These are phyloP conservation scores for Colletes collaris DNA, from an alignment of 2,888 invertebrate species.

Conservation along the genomic window DNA sequence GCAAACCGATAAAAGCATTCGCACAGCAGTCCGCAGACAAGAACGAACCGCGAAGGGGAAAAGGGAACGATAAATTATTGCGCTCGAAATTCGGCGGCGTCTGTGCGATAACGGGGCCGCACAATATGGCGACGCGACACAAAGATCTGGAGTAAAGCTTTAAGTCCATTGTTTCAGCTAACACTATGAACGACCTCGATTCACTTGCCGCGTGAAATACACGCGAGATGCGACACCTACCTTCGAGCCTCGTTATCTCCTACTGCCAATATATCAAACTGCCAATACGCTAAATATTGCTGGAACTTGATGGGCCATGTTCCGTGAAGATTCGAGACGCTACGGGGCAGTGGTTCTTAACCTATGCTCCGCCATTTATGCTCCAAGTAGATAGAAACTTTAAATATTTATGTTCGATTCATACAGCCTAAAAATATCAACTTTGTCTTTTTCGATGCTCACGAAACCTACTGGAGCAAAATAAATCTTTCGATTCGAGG, in stretches of 20 bases:
- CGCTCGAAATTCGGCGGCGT: conserved; percentile 36
- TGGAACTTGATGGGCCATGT: conserved; percentile 1
- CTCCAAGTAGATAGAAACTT: too few species aligned
- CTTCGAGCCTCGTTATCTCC: conserved; percentile 45
- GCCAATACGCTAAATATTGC: conserved; percentile 32
- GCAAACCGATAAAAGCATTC: conserved; percentile 41
- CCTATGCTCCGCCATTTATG: too few species aligned
- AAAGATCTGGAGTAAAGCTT: conserved; percentile 36
- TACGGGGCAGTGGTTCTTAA: neutral
- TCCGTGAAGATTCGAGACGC: conserved; percentile 1
- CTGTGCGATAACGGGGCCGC: conserved; percentile 16
- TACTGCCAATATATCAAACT: conserved; percentile 40
- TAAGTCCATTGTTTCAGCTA: conserved; percentile 48
- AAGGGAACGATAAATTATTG: conserved; percentile 16
- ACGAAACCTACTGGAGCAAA: too few species aligned
- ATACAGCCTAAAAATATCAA: too few species aligned
- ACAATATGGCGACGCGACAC: conserved; percentile 6
- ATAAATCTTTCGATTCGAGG: too few species aligned
- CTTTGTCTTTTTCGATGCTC: too few species aligned
- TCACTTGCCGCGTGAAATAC: conserved; percentile 23
- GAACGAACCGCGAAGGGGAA: neutral
- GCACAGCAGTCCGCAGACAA: neutral
- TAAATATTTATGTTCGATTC: too few species aligned
- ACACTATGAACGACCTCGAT: conserved; percentile 42
- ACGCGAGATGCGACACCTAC: conserved; percentile 22